Evolutionary conservation across 2,797 vertebrate genomes (phyloP).

Genomic region (Notolepis coatsorum): DNA sequence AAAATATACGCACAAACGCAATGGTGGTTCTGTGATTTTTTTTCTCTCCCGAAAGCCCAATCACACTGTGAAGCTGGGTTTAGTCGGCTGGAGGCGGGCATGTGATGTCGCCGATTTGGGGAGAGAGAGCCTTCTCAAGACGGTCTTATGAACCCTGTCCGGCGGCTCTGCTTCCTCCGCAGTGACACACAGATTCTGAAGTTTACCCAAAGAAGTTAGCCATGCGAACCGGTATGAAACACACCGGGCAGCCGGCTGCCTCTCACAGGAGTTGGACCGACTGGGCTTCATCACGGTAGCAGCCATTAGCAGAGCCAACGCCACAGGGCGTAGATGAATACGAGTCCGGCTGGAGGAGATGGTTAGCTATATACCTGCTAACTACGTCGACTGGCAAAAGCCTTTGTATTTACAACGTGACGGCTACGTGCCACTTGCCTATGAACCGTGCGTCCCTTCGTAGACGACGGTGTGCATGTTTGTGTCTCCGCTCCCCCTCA

Average conservation of each 20-base stretch:
- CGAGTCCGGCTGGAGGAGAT: slow-evolving; percentile 13
- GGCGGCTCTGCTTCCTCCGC: too few species aligned
- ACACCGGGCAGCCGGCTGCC: slow-evolving; percentile 19
- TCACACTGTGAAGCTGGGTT: too few species aligned
- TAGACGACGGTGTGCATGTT: slow-evolving; percentile 76
- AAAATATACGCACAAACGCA: too few species aligned
- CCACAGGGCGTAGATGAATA: slow-evolving; percentile 59
- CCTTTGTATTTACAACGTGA: slow-evolving; percentile 62
- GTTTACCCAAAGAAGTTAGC: background rate
- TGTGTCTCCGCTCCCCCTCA: slow-evolving; percentile 79
- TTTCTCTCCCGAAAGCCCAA: too few species aligned
- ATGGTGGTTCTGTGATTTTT: too few species aligned
- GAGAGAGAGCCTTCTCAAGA: too few species aligned
- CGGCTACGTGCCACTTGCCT: slow-evolving; percentile 76
- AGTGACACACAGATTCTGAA: too few species aligned
- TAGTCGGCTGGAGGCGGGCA: too few species aligned
- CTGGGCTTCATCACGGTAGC: slow-evolving; percentile 51
- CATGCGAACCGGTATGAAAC: too few species aligned
- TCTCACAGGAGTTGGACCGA: slow-evolving; percentile 13
- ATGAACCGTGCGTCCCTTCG: slow-evolving; percentile 78
- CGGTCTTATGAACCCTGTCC: too few species aligned
- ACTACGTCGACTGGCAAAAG: slow-evolving; percentile 22
- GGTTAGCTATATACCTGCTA: slow-evolving; percentile 17
- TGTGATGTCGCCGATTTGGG: too few species aligned
- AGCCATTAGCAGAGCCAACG: slow-evolving; percentile 69